phyloP scores from a whole-genome alignment of 2,797 vertebrate genomes.

The Microctenopoma steveboyesi region DNA sequence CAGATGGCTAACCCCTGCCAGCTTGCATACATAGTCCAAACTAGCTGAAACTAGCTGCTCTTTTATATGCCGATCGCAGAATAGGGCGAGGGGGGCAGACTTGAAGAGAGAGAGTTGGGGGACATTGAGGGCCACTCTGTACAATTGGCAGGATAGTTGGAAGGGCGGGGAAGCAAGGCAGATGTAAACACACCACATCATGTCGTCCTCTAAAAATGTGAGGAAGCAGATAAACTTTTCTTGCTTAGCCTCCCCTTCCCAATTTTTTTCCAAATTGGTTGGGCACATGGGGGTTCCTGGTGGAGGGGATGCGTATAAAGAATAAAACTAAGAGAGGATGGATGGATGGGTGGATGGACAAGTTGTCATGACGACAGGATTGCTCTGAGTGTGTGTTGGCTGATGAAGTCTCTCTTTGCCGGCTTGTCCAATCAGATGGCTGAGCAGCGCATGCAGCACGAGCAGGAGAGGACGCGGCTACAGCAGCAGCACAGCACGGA shows the following conservation, averaged over 20 bases:
- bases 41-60: slow-evolving; percentile 68
- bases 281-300: slow-evolving; percentile 27
- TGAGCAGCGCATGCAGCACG: slow-evolving; percentile 95
- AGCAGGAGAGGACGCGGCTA: slow-evolving; percentile 98
- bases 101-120: slow-evolving; percentile 59
- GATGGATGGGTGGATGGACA: slow-evolving; percentile 84
- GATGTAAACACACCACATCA: slow-evolving; percentile 86
- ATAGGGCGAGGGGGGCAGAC: slow-evolving; percentile 51
- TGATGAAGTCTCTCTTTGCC: slow-evolving; percentile 94
- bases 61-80: slow-evolving; percentile 71
- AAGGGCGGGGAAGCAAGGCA: slow-evolving; percentile 69
- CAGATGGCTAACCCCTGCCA: slow-evolving; percentile 83
- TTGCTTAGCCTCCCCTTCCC: slow-evolving; percentile 32
- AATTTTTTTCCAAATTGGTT: slow-evolving; percentile 39
- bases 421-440: slow-evolving; percentile 99
- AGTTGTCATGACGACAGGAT: slow-evolving; percentile 99
- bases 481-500: slow-evolving; percentile 93
- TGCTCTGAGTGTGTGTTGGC: slow-evolving; percentile 83
- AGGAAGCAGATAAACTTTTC: slow-evolving; percentile 73
- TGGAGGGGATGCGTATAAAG: slow-evolving; percentile 67
- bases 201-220: slow-evolving; percentile 80
- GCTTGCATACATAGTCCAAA: slow-evolving; percentile 60
- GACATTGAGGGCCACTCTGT: slow-evolving; percentile 58
- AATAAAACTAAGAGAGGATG: slow-evolving; percentile 53
- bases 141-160: slow-evolving; percentile 56